These are phyloP conservation scores for Odocoileus hemionus DNA, from an alignment of 2,113 vertebrate genomes.

Conservation along the genomic window DNA sequence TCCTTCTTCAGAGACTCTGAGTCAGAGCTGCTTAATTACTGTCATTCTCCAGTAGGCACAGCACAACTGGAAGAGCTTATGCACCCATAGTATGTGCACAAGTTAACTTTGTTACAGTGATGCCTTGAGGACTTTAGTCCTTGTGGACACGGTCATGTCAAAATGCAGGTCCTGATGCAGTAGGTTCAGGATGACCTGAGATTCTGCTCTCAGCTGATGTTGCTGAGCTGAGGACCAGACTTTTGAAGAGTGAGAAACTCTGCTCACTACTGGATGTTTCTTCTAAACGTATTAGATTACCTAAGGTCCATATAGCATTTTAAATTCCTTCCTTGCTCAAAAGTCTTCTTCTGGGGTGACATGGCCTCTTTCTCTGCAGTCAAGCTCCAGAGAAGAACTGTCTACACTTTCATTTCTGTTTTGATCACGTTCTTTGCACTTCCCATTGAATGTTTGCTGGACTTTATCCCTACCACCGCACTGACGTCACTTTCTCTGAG, in stretches of 20 bases:
- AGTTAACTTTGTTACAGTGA: not conserved
- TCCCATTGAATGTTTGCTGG: too few species aligned
- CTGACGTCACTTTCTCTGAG: not conserved
- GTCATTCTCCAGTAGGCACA: not conserved
- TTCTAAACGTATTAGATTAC: not conserved
- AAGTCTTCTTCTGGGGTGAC: not conserved
- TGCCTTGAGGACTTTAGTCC: not conserved
- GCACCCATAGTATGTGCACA: not conserved
- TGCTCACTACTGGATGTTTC: not conserved
- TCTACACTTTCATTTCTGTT: not conserved
- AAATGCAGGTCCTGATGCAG: not conserved
- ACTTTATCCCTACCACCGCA: not conserved
- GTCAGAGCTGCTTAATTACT: not conserved
- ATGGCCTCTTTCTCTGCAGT: not conserved
- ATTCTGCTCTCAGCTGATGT: not conserved
- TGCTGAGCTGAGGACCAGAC: not conserved
- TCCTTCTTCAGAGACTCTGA: not conserved
- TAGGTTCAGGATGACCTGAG: not conserved
- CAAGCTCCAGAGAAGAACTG: not conserved
- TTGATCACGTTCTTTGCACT: not conserved
- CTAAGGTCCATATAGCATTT: not conserved
- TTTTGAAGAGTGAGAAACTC: not conserved
- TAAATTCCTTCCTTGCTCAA: not conserved
- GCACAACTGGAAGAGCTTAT: not conserved
- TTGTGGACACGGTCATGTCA: not conserved